Base-by-base conservation (phyloP, 2,888 invertebrate species). In the Synergus gifuensis region DNA sequence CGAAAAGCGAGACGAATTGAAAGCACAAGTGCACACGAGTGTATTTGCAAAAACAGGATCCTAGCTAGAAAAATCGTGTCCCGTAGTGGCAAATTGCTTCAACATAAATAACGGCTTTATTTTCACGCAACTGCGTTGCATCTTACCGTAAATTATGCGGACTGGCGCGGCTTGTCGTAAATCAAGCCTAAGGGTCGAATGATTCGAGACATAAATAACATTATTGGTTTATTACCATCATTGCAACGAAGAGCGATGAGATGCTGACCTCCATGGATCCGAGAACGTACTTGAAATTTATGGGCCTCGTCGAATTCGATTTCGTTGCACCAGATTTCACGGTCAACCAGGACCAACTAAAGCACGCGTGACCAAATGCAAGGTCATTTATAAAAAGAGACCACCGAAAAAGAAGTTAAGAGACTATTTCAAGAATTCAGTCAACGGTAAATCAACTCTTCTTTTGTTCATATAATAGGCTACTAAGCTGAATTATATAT, bases 151-250 rank as follows among this genome's bases (percentile, higher is more conserved):
- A 89, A 88, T 88, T 88, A 87, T 79, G 81, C 77, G 64, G 80
- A 77, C 77, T 79, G 78, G 77, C 82, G 44, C 40, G 78, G 77
- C 82, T 40, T 44, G 78, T 18, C 78, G 86, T 91, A 91, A 92
- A 92, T 91, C 88, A 89, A 77, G 73, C 84, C 82, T 87, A 87
- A 86, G 86, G 86, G 85, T 86, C 88, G 86, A 88, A 91, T 91
- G 85, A 91, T 91, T 90, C 85, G 84, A 87, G 84, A 85, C 88
- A 87, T 89, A 91, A 91, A 91, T 90, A 91, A 90, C 88, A 91
- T 91, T 90, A 92, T 91, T 88, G 90, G 89, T 90, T 91, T 91
- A 90, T 87, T 83, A 78, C 83, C 80, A 81, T 85, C 81, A 84
- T 83, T 81, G 81, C 81, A 82, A 84, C 76, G 69, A 81, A 83